Evolutionary conservation across 2,888 invertebrate species (phyloP), one percentile per base, ranked within the genome.

Genomic region (Heteromurus nitidus): DNA sequence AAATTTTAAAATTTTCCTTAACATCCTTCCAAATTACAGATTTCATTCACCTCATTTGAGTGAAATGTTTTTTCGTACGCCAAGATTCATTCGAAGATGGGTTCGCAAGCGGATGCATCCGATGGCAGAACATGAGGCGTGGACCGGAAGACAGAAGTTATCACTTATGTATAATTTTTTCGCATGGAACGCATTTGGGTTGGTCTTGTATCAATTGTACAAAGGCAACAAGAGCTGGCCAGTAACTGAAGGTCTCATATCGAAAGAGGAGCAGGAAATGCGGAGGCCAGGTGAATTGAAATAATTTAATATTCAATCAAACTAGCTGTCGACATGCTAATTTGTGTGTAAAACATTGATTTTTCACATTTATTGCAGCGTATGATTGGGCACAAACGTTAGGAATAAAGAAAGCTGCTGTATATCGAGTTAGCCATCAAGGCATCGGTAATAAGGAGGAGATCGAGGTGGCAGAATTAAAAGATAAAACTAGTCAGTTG

Each of bases 171-270:
- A 94, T 88, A 92, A 91, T 42, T 74, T 94, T 55, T n/a, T 93
- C 9, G 92, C 93, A 16, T 94, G 94, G 94, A 92, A 94, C 89
- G 93, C 93, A 0, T 92, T 94, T 88, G 94, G 93, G 11, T 87
- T 92, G 20, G 91, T 94, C 2, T 85, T 91, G 22, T 94, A 93
- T 86, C 91, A 90, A 89, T 88, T 91, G 13, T 92, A 90, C 84
- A 89, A 88, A 0, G 94, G 94, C 1, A 93, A 92, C 88, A 90
- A 89, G 3, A 93, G 93, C 88, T 94, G 93, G 93, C 93, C 93
- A 0, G 90, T 92, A 86, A 91, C 91, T 86, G 91, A 93, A 88
- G 93, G 93, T 3, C 89, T 92, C 3, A 93, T 93, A 88, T 88
- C 91, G 7, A 92, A 93, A 62, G 92, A 92, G 82, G 93, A 18